Percentiles rank a stretch among this genome's conserved stretches.
Conservation (phyloP, 2,888 invertebrate genomes). For the Oligia fasciuncula region DNA sequence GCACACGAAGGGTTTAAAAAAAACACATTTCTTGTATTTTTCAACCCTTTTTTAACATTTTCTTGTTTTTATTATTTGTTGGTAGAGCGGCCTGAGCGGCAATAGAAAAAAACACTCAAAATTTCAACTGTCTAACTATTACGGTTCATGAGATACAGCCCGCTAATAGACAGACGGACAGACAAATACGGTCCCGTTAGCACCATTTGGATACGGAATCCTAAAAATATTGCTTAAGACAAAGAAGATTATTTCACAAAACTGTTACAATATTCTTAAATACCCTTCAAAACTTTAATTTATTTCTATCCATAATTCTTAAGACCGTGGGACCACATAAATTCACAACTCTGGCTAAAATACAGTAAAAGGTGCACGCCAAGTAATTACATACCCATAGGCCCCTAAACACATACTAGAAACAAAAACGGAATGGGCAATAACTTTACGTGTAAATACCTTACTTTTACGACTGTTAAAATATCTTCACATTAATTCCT, state of each 20-base stretch:
- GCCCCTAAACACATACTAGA: slow-evolving; percentile 73
- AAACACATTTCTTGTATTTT: neutral
- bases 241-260: neutral
- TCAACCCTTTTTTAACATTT: neutral
- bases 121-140: neutral
- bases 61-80: neutral
- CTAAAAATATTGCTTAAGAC: neutral
- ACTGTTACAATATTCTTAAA: slow-evolving; percentile 2
- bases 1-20: neutral
- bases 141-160: neutral
- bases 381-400: slow-evolving; percentile 61
- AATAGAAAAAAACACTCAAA: neutral
- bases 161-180: neutral
- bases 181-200: neutral
- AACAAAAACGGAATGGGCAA: slow-evolving; percentile 66
- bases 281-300: slow-evolving; percentile 1
- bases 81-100: too few species aligned
- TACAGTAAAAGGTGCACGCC: slow-evolving; percentile 52
- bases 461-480: slow-evolving; percentile 62
- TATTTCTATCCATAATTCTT: slow-evolving; percentile 1
- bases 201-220: too few species aligned
- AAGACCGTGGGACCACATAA: slow-evolving; percentile 31
- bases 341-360: slow-evolving; percentile 45
- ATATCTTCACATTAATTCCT: slow-evolving; percentile 55
- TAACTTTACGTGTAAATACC: slow-evolving; percentile 68